These are phyloP conservation scores for Montipora efflorescens DNA, from an alignment of 64 coral and sea anemone species.

Conservation along the genomic window DNA sequence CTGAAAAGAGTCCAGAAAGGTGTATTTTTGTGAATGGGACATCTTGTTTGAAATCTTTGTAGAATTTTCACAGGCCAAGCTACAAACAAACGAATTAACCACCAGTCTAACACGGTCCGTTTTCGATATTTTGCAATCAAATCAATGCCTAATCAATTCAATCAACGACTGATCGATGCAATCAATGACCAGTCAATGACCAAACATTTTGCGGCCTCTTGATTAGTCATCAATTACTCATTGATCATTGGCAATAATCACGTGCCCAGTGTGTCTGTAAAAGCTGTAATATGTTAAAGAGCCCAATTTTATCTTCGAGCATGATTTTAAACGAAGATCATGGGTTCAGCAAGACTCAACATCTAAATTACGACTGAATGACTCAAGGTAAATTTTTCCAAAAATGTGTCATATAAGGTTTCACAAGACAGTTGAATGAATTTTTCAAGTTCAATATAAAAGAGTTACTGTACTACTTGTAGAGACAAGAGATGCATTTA, in stretches of 20 bases:
- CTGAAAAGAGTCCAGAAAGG: no score
- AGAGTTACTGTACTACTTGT: neutral
- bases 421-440: neutral
- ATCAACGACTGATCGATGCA: conserved; percentile 12
- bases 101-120: neutral
- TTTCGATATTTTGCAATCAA: neutral
- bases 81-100: conserved; percentile 2
- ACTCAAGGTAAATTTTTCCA: neutral
- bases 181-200: neutral
- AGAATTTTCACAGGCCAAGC: neutral
- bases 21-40: neutral
- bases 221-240: conserved; percentile 34
- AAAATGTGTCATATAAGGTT: neutral
- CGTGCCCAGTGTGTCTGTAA: no score
- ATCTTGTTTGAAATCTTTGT: conserved; percentile 7
- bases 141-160: neutral
- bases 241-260: conserved; percentile 38
- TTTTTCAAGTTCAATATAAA: neutral
- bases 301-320: neutral
- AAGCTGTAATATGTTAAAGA: neutral
- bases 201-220: neutral
- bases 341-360: neutral
- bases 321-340: neutral
- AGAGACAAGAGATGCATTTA: neutral
- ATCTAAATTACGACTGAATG: neutral